Conservation (phyloP, 2,113 vertebrate species). For the Hylia prasina region DNA sequence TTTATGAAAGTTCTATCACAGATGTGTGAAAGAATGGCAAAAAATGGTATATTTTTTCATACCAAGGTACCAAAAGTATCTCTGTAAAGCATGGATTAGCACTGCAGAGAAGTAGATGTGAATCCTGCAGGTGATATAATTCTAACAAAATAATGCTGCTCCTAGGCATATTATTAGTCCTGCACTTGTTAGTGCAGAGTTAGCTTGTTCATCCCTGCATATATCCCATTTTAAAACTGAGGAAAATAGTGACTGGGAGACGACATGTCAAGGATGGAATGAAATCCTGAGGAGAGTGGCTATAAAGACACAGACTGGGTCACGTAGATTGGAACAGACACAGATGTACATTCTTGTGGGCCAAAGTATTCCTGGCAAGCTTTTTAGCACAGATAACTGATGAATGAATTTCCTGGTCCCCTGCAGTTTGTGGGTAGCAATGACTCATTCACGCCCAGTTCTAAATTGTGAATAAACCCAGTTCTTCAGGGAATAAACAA, state of each 20-base stretch:
- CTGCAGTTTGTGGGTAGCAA: not conserved
- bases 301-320: not conserved
- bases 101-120: not conserved
- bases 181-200: not conserved
- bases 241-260: not conserved
- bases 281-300: not conserved
- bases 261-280: not conserved
- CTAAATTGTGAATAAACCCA: not conserved
- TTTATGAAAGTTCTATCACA: not conserved
- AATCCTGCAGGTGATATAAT: not conserved
- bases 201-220: not conserved
- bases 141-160: not conserved
- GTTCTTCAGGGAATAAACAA: not conserved
- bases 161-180: not conserved
- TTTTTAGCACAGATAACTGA: not conserved
- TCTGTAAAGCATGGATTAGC: not conserved
- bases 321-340: not conserved
- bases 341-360: not conserved
- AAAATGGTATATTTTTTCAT: not conserved
- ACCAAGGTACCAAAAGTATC: not conserved
- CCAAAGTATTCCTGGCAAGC: not conserved
- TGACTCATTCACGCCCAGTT: not conserved
- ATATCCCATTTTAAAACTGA: not conserved
- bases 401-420: not conserved
- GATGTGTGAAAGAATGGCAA: not conserved